Evolutionary conservation across 1,140 invertebrate genomes (phyloP), one percentile per base, ranked within the genome.

Genomic region (Drosophila pseudoananassae): DNA sequence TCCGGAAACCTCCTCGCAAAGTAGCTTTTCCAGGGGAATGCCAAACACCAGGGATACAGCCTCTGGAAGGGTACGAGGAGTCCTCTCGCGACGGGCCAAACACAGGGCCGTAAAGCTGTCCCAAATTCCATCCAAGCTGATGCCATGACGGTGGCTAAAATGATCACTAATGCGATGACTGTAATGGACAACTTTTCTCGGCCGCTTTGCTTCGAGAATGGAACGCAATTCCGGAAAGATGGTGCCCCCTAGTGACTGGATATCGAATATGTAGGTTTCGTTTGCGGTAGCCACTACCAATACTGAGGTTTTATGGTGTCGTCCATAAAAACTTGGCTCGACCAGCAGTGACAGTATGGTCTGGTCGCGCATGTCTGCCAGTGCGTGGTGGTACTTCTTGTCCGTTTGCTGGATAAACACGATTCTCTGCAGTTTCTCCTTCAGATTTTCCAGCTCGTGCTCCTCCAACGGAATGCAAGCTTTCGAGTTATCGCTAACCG

Each of bases 311-410:
- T 6, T 8, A 20, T 57, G 56, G 43, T 84, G 72, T 0, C 81
- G 58, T 10, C 81, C 81, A 43, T 85, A 85, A 14, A 84, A 84
- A 23, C 68, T 77, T 0, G 81, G 81, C 53, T 85, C 81, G 25
- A 74, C 52, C 12, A 84, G 7, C 5, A 84, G 23, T 6, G 80
- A 84, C 6, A 84, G 50, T 1, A 36, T 73, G 5, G 8, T 5
- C 45, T 84, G 76, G 15, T 73, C 66, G 1, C 36, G 23, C 12
- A 84, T 85, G 17, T 84, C 76, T 1, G 29, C 23, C 2, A 84
- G 12, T 0, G 81, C 76, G 1, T 7, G 15, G 14, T 85, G 66
- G 49, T 84, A 84, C 0, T 27, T 45, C 1, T 31, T 12, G 56
- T 85, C 77, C 5, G 58, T 55, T 36, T 85, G 81, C 3, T 69